These are phyloP conservation scores for Myrmecobius fasciatus DNA, from an alignment of 2,113 vertebrate species.

Conservation along the genomic window DNA sequence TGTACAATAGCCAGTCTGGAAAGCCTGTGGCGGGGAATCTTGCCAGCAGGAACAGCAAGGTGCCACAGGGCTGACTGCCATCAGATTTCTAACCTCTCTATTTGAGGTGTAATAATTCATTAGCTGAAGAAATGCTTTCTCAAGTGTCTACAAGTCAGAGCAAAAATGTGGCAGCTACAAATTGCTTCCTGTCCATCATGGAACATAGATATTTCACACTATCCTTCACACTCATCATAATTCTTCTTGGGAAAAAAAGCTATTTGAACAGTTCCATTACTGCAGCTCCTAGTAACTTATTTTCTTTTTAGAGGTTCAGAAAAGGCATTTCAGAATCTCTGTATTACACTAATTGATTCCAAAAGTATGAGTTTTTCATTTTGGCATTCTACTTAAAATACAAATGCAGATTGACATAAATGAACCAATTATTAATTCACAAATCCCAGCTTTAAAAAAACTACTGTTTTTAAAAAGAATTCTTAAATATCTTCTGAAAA, in stretches of 20 bases:
- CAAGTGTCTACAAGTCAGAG: constrained; percentile 64
- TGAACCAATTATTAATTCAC: constrained; percentile 36
- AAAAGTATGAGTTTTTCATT: constrained; percentile 43
- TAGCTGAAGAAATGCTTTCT: constrained; percentile 61
- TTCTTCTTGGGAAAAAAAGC: constrained; percentile 69
- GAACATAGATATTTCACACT: constrained; percentile 72
- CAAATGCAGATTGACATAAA: not conserved
- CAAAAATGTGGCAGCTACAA: constrained; percentile 53
- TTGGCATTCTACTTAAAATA: constrained; percentile 46
- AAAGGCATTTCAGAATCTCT: constrained; percentile 62
- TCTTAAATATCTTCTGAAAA: constrained; percentile 47
- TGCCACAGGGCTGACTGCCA: not conserved
- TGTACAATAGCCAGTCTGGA: not conserved
- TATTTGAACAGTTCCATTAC: constrained; percentile 69
- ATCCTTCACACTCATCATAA: constrained; percentile 67
- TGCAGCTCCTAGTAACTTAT: constrained; percentile 42
- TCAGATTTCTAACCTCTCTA: constrained; percentile 43
- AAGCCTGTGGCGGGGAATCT: constrained; percentile 9
- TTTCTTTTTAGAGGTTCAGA: constrained; percentile 34
- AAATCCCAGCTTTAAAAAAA: constrained; percentile 11
- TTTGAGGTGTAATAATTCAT: constrained; percentile 62
- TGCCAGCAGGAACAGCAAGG: constrained; percentile 50
- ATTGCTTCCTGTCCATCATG: constrained; percentile 65
- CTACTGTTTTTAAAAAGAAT: constrained; percentile 1
- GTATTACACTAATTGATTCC: constrained; percentile 3